Percentiles rank a stretch among this genome's conserved stretches.
These are phyloP conservation scores for Eubucco bourcierii DNA, from an alignment of 2,113 vertebrate species.

Conservation along the genomic window DNA sequence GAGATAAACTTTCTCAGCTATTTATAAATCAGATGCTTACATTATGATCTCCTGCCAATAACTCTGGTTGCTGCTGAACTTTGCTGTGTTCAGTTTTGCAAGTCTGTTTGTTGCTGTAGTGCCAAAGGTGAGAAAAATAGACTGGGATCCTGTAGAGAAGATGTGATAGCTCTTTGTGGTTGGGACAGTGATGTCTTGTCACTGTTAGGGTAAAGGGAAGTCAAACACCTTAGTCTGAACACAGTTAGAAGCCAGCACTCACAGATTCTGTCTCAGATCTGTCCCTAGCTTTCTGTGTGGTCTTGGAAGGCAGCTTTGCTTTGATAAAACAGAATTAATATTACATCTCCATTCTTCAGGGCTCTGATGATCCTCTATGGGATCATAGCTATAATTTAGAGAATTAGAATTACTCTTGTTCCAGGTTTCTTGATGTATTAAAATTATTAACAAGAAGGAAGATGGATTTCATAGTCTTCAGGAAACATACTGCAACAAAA, in stretches of 20 bases:
- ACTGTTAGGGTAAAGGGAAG: background rate
- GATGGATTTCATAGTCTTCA: background rate
- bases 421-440: background rate
- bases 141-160: conserved; percentile 15
- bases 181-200: background rate
- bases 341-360: background rate
- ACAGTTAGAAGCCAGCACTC: background rate
- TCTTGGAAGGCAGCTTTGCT: background rate
- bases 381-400: background rate
- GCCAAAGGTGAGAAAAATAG: conserved; percentile 59
- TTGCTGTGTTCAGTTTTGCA: background rate
- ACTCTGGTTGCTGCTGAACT: conserved; percentile 2
- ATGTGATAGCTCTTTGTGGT: conserved; percentile 21
- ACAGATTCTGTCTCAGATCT: background rate
- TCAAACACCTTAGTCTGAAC: conserved; percentile 13
- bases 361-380: background rate
- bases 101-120: conserved; percentile 36
- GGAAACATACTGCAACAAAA: background rate
- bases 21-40: conserved; percentile 67
- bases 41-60: conserved; percentile 51
- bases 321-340: background rate
- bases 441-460: background rate
- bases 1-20: conserved; percentile 65
- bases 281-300: conserved; percentile 28
- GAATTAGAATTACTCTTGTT: background rate